A percentile compares a stretch with the other conserved stretches of the same genome.
Conservation (phyloP, 2,797 vertebrate genomes). For the Taeniopygia guttata region DNA sequence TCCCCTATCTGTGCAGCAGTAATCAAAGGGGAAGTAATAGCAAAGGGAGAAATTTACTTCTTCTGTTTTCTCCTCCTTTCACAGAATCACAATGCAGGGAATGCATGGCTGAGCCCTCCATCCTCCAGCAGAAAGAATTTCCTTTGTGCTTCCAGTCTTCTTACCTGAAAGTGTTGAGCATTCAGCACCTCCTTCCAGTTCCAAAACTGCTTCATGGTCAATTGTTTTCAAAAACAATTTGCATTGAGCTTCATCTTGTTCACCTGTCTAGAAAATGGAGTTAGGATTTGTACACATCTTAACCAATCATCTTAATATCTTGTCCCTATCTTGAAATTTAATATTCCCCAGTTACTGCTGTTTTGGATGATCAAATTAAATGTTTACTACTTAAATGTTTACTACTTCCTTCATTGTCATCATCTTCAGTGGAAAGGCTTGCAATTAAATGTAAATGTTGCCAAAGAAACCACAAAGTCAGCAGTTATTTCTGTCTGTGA, state of each 20-base stretch:
- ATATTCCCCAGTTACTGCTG: background rate
- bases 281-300: background rate
- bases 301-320: background rate
- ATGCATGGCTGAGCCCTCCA: background rate
- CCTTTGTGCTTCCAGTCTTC: background rate
- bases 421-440: background rate
- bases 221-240: background rate
- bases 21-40: background rate
- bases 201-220: background rate
- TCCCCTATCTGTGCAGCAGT: background rate
- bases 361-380: background rate
- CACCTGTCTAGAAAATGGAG: background rate
- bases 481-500: background rate
- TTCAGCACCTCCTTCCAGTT: background rate
- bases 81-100: rapidly evolving
- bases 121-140: background rate
- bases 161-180: background rate
- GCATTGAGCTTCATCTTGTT: background rate
- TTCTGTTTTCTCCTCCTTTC: background rate
- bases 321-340: background rate
- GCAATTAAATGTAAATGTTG: background rate
- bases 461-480: background rate
- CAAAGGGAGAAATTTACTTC: background rate
- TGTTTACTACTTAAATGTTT: background rate
- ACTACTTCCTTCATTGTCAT: background rate